Evolutionary conservation across 2,113 vertebrate genomes (phyloP).

Genomic region (Sminthopsis crassicaudata): DNA sequence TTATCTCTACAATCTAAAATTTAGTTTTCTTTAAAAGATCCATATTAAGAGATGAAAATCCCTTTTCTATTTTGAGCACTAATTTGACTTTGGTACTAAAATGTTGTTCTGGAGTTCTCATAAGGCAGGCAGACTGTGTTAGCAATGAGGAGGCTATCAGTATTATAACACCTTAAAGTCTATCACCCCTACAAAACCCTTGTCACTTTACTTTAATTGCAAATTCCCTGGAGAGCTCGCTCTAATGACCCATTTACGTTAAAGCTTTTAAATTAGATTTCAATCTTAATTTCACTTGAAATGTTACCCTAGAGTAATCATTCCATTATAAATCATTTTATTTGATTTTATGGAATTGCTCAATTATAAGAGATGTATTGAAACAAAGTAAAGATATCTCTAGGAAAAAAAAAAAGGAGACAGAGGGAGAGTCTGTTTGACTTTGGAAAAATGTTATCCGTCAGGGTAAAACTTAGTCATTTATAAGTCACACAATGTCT

Average conservation of each 20-base stretch:
- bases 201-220: conserved; percentile 80
- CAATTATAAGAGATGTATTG: conserved; percentile 70
- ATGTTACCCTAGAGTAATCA: conserved; percentile 78
- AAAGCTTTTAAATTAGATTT: conserved; percentile 83
- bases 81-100: conserved; percentile 31
- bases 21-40: conserved; percentile 48
- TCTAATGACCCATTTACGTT: conserved; percentile 82
- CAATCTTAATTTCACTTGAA: conserved; percentile 79
- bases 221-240: conserved; percentile 75
- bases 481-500: conserved; percentile 67
- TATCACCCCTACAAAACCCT: conserved; percentile 76
- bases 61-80: conserved; percentile 32
- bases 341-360: conserved; percentile 78
- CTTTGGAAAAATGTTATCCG: conserved; percentile 77
- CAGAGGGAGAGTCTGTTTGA: conserved; percentile 69
- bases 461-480: conserved; percentile 70
- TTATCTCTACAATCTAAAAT: conserved; percentile 42
- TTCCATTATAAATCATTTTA: conserved; percentile 79
- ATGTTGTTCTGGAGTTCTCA: conserved; percentile 50
- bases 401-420: conserved; percentile 55
- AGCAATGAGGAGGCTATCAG: conserved; percentile 64
- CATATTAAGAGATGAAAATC: conserved; percentile 26
- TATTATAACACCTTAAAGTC: conserved; percentile 79
- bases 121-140: conserved; percentile 62
- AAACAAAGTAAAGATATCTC: conserved; percentile 69